Evolutionary conservation across 2,113 vertebrate genomes (phyloP), one percentile per base, ranked within the genome.

Genomic region (Carassius gibelio): DNA sequence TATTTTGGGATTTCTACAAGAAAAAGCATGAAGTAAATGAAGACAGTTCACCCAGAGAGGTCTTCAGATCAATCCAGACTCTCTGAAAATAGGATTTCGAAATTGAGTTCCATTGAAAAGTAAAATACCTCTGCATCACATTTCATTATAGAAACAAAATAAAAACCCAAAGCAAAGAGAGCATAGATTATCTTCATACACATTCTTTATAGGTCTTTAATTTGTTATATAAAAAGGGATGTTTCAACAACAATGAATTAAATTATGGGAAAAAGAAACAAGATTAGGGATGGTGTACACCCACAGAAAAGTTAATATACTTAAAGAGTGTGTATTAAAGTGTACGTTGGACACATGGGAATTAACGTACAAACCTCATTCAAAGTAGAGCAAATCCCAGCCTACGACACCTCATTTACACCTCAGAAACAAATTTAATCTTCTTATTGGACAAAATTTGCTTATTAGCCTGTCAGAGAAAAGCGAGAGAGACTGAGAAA

Each of bases 301-400:
- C 55, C 30, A 42, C 55, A 38, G 52, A 77, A 59, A 36, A 13
- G 11, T 14, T 62, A 79, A 61, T 78, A n/a, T 42, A 38, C 19
- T 38, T 59, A 36, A 3, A 61, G 19, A 45, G 34, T 78, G 55
- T 59, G 11, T 38, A 59, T 61, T 78, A 19, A n/a, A 61, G 52
- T 78, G 10, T 59, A 36, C 26, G 4, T 38, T 23, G 76, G 76
- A 80, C 2, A 62, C 42, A 19, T 80, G 62, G 71, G 38, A 75
- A 64, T 64, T 84, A 84, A 34, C 1, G 23, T 23, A 78, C 19
- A 11, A 42, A 23, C 36, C 64, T 75, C 34, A 79, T 61, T 71
- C 23, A 84, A 64, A 84, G 34, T 38, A 71, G 13, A 64, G 38
- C 8, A 86, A 86, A 83, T 74, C 48, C 72, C 75, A 79, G 81